Evolutionary conservation across 1,140 invertebrate species (phyloP).

Genomic region (Trissolcus basalis): DNA sequence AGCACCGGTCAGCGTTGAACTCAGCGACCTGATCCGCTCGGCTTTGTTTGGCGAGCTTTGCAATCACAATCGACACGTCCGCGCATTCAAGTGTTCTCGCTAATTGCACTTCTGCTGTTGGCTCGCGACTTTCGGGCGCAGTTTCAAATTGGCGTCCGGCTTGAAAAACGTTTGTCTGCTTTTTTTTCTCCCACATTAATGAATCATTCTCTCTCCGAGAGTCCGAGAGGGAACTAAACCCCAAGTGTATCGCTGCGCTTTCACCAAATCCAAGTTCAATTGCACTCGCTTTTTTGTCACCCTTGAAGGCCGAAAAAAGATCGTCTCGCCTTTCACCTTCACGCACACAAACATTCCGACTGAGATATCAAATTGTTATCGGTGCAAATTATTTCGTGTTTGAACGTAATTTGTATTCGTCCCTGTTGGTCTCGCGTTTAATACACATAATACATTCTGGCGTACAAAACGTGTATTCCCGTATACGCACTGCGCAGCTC

Average conservation of each 20-base stretch:
- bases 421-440: slow-evolving; percentile 9
- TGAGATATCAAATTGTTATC: too few species aligned
- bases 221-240: too few species aligned
- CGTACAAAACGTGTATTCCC: slow-evolving; percentile 4
- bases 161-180: slow-evolving; percentile 38
- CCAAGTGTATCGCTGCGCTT: too few species aligned
- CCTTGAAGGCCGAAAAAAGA: too few species aligned
- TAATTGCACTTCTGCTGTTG: slow-evolving; percentile 57
- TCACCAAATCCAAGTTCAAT: too few species aligned
- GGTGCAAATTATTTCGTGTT: slow-evolving; percentile 3
- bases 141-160: slow-evolving; percentile 30
- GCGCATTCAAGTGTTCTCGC: slow-evolving; percentile 48
- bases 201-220: slow-evolving; percentile 17
- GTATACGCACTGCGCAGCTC: neutral
- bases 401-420: slow-evolving; percentile 5
- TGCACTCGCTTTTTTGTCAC: too few species aligned
- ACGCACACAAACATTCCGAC: too few species aligned
- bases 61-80: slow-evolving; percentile 52
- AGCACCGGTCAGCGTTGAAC: slow-evolving; percentile 48
- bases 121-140: slow-evolving; percentile 24
- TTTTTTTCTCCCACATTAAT: slow-evolving; percentile 22
- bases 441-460: slow-evolving; percentile 13
- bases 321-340: too few species aligned
- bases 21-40: slow-evolving; percentile 17
- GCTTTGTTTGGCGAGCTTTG: slow-evolving; percentile 24